Conservation (phyloP, 2,797 vertebrate species). For the Takifugu rubripes region DNA sequence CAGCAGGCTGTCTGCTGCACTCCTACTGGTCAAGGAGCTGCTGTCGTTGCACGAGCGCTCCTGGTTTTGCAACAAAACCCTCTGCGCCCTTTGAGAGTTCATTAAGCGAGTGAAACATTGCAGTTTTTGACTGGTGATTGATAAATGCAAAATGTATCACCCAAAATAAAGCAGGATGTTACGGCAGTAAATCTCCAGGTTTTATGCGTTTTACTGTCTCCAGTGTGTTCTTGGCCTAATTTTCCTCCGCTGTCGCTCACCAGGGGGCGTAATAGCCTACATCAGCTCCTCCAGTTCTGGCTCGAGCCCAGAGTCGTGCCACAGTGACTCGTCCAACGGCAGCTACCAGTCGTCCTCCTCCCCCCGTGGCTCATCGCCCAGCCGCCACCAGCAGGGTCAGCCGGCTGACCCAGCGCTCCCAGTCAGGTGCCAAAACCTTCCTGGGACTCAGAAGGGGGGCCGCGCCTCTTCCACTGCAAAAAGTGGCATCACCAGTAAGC, state of each 20-base stretch:
- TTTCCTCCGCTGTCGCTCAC: slow-evolving; percentile 22
- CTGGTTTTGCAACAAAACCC: slow-evolving; percentile 20
- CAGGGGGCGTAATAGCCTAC: slow-evolving; percentile 94
- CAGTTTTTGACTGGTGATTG: too few relatives aligned
- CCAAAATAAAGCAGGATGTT: too few relatives aligned
- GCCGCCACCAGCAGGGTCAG: slow-evolving; percentile 54
- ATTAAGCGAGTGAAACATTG: too few relatives aligned
- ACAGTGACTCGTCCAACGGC: slow-evolving; percentile 91
- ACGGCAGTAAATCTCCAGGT: too few relatives aligned
- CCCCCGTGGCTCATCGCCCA: slow-evolving; percentile 77
- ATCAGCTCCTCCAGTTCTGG: slow-evolving; percentile 90
- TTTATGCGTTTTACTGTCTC: too few relatives aligned
- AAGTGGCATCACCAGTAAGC: slow-evolving; percentile 90
- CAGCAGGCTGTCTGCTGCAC: slow-evolving; percentile 26
- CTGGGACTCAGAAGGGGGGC: slow-evolving; percentile 67
- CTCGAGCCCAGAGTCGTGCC: slow-evolving; percentile 91
- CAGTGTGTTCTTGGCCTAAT: background rate
- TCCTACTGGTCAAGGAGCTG: slow-evolving; percentile 30
- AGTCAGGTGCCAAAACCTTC: slow-evolving; percentile 52
- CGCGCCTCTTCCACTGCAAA: slow-evolving; percentile 68
- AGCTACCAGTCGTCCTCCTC: slow-evolving; percentile 90
- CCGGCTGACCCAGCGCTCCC: slow-evolving; percentile 28
- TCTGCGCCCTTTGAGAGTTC: background rate
- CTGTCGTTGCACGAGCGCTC: slow-evolving; percentile 18
- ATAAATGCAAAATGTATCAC: too few relatives aligned